Evolutionary conservation across 2,113 vertebrate genomes (phyloP).

Genomic region (Scomber colias): DNA sequence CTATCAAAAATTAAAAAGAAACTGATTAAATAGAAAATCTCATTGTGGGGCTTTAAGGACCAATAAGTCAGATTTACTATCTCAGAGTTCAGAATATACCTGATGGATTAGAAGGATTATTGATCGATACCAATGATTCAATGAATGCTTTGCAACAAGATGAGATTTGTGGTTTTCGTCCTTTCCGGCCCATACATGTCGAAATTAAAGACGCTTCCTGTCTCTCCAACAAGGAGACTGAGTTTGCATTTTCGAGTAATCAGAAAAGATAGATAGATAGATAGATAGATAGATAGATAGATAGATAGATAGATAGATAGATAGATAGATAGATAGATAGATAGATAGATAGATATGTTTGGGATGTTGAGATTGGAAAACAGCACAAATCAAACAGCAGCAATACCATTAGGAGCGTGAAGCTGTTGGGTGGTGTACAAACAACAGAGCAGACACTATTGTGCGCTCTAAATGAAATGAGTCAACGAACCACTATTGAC

Average conservation of each 20-base stretch:
- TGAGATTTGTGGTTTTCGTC: slow-evolving; percentile 36
- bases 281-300: too few relatives aligned
- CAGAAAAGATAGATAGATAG: too few relatives aligned
- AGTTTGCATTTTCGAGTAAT: neutral
- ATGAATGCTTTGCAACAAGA: slow-evolving; percentile 51
- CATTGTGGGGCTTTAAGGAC: slow-evolving; percentile 41
- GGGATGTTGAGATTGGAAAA: neutral
- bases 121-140: slow-evolving; percentile 59
- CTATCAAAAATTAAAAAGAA: neutral
- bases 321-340: too few relatives aligned
- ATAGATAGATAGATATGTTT: too few relatives aligned
- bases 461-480: neutral
- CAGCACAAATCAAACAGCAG: slow-evolving; percentile 1
- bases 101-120: slow-evolving; percentile 62
- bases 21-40: slow-evolving; percentile 9
- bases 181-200: slow-evolving; percentile 23
- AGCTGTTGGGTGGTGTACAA: neutral
- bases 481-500: slow-evolving; percentile 1
- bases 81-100: slow-evolving; percentile 55
- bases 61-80: slow-evolving; percentile 53
- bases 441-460: neutral
- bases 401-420: neutral
- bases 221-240: neutral
- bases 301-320: too few relatives aligned
- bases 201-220: slow-evolving; percentile 23